Evolutionary conservation across 2,797 vertebrate genomes (phyloP), one percentile per base, ranked within the genome.

Genomic region (Sarcophilus harrisii): DNA sequence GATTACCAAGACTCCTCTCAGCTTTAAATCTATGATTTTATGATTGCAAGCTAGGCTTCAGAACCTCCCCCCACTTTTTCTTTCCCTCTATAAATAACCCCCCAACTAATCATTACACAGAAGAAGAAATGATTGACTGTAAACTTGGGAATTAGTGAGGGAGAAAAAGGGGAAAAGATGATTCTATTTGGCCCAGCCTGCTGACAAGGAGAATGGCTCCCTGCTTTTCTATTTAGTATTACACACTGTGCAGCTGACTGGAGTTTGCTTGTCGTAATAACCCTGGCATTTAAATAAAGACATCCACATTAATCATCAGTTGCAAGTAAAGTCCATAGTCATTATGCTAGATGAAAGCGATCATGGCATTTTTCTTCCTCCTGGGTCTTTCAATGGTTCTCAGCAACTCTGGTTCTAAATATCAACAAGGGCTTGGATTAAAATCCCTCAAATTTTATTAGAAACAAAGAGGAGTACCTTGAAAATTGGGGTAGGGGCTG

Each of bases 211-310:
- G 60, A 73, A 89, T 94, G 58, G 21, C 58, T 92, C 93, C 4
- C 1, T 91, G 60, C 52, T n/a, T 92, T 93, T 90, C 73, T 92
- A 94, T 87, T 54, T 59, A 95, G 92, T 18, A 95, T 92, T 38
- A 49, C 57, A 90, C 55, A 58, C 30, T 6, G 12, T 60, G 91
- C 57, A 94, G 91, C 91, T 62, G 89, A 58, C 38, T 58, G 30
- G 57, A 92, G 60, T 91, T 95, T 60, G 58, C 95, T 93, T 92
- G 32, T 91, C 94, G 90, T 91, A 96, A 93, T 57, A 91, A 95
- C 9, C 45, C 16, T 93, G 90, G 49, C 89, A 95, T 94, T 97
- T 96, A 95, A 95, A 96, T 95, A 93, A 95, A 96, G 92, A 96
- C 92, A 92, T 94, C 92, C 90, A 45, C 57, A 24, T 90, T 96